Base-by-base conservation (phyloP, 1,140 invertebrate species). In the Chionoecetes opilio region DNA sequence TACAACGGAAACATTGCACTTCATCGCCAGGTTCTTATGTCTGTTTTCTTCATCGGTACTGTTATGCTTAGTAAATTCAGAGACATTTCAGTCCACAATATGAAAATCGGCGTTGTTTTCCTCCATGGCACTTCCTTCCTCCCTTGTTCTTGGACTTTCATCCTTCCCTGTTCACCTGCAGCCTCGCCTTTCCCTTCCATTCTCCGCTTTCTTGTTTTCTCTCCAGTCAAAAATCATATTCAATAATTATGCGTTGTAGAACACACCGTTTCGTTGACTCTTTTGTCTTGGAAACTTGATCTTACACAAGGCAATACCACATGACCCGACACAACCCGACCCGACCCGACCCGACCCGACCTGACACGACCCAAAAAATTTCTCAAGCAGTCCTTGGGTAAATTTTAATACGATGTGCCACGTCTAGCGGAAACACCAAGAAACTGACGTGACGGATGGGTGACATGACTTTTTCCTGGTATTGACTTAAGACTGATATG, bases 281-380 rank as follows among this genome's bases (percentile, higher is more conserved):
- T 75, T 75, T 21, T n/a, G 26, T 75, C 21, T n/a, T 11, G 5
- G 21, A 38, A 35, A 38, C 85, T 87, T 38, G 85, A 35, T 87
- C 85, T 38, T 38, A 34, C 85, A 35, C 29, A 87, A 35, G 85
- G 29, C 85, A 31, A 87, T 38, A 34, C 37, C 29, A 87, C 21
- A 32, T 87, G 9, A 87, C 34, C n/a, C 29, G 85, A 35, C 85
- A 8, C 32, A 84, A 84, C 84, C 85, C 63, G 63, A 75, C 63
- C 63, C 63, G 63, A 75, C 21, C 63, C 63, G 63, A 75, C 63
- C n/a, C 63, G 63, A 75, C 63, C 6, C 63, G 21, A 75, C 63
- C 41, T 14, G 63, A 75, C 63, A 11, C 63, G 63, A 75, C 63
- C 63, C 63, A n/a, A 75, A 75, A 75, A 11, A n/a, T 75, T 75